Conservation (phyloP, 2,888 invertebrate species). For the Heteromyza rotundicornis region DNA sequence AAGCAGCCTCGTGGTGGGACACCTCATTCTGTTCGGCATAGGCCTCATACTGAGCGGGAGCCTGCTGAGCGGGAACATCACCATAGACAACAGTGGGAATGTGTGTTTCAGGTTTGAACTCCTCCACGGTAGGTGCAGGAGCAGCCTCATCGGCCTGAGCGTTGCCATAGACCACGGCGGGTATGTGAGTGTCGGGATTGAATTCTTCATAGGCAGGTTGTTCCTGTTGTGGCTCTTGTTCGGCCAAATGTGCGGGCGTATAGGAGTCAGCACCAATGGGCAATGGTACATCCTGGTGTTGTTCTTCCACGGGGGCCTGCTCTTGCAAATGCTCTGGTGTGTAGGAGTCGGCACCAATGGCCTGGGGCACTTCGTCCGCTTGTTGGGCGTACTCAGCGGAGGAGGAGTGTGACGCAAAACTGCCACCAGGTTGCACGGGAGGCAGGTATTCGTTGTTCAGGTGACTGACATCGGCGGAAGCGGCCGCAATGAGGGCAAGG, state of each 20-base stretch:
- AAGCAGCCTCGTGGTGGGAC: conserved; percentile 2
- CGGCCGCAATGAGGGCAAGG: conserved; percentile 37
- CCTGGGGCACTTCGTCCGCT: neutral
- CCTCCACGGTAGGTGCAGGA: neutral
- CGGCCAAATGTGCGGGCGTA: conserved; percentile 6
- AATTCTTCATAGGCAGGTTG: neutral
- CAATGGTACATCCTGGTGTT: neutral
- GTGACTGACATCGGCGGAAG: conserved; percentile 48
- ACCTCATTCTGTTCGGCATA: neutral
- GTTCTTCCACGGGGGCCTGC: conserved; percentile 4
- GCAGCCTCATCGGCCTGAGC: neutral
- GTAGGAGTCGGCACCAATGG: conserved; percentile 31
- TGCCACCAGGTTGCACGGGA: conserved; percentile 5
- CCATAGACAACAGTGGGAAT: neutral
- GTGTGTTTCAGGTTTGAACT: neutral
- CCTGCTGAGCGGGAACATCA: neutral
- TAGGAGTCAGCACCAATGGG: conserved; percentile 5
- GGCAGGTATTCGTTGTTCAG: conserved; percentile 40
- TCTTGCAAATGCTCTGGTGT: conserved; percentile 32
- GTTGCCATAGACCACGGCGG: neutral
- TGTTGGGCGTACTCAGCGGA: neutral
- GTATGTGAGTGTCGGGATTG: too few species aligned
- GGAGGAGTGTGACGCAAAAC: neutral
- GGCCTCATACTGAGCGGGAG: neutral
- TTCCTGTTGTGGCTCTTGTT: neutral